A percentile compares a stretch with the other conserved stretches of the same genome.
Conservation (phyloP, 2,888 invertebrate species). For the Enoplolaimus lenunculus region DNA sequence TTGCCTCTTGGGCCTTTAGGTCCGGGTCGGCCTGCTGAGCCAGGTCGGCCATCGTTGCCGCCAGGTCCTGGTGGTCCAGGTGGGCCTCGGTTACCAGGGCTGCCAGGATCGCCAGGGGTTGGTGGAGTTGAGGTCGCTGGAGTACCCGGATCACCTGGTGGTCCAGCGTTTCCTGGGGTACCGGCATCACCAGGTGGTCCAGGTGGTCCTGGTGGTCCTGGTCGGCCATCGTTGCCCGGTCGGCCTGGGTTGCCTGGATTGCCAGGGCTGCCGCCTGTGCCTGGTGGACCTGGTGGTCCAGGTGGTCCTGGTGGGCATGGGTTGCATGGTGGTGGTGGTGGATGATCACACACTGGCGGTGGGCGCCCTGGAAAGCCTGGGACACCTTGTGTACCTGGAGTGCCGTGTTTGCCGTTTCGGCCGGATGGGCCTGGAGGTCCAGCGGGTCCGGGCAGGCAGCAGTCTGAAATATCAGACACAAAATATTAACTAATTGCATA, state of each 20-base stretch:
- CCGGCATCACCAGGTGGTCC: conserved; percentile 20
- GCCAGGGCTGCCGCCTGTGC: conserved; percentile 11
- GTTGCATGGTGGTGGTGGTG: conserved; percentile 16
- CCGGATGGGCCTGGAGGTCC: conserved; percentile 23
- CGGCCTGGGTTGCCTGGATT: conserved; percentile 1
- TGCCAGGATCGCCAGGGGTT: conserved; percentile 31
- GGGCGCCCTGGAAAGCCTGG: conserved; percentile 22
- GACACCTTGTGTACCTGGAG: conserved; percentile 20
- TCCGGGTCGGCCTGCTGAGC: conserved; percentile 15
- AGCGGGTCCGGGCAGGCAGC: conserved; percentile 28
- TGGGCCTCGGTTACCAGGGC: conserved; percentile 25
- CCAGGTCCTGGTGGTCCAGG: conserved; percentile 28
- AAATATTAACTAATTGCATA: background rate
- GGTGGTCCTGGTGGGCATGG: conserved; percentile 16
- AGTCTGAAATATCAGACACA: conserved; percentile 5
- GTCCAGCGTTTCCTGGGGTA: conserved; percentile 15
- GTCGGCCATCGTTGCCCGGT: conserved; percentile 16
- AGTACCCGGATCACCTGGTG: conserved; percentile 8
- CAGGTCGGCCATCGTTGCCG: conserved; percentile 24
- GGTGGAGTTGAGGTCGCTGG: conserved; percentile 12
- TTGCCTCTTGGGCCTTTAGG: conserved; percentile 20
- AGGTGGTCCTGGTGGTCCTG: conserved; percentile 19
- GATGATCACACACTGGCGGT: conserved; percentile 13
- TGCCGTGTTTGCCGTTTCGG: conserved; percentile 17
- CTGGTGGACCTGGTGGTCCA: conserved; percentile 18